Evolutionary conservation across 2,113 vertebrate species (phyloP), one percentile per base, ranked within the genome.

Genomic region (Cryptomyrus ogoouensis): DNA sequence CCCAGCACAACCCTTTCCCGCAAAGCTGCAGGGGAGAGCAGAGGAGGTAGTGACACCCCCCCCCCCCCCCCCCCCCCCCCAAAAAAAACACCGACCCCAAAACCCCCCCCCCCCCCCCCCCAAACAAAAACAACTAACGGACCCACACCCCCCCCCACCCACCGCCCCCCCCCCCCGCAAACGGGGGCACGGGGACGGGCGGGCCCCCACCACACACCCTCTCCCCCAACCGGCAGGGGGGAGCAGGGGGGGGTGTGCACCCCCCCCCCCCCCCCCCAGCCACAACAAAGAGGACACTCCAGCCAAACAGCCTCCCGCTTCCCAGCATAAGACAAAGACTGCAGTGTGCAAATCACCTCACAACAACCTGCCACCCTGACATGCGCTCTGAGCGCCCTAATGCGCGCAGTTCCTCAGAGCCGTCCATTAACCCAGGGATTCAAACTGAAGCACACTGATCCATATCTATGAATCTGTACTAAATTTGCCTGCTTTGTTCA

Each of bases 261-360:
- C 47, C 47, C 12, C 46, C n/a, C n/a, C n/a, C n/a, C n/a, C n/a
- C 46, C 44, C 84, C 12, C 8, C n/a, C 58, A 62, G 58, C 58
- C 58, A 66, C 24, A 66, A 86, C 84, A 86, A 86, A 86, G 84
- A 49, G 47, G 84, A 49, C 27, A 19, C 84, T 86, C 84, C 47
- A 86, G 84, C 49, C 84, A 86, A 15, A 52, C 84, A 52, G 84
- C 24, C 84, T 35, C 84, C 84, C 49, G 8, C 46, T 86, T 86
- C 84, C 84, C 84, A 86, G 84, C 84, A 86, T 9, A 24, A 86
- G 84, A 86, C 84, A 83, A 84, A 84, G 83, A 44, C 83, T n/a
- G 24, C 44, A 84, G 44, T 84, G 42, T 84, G 44, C 83, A 84
- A 84, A 84, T 84, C 35, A 84, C 24, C 24, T 84, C 83, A 46